Conservation (phyloP, 2,888 invertebrate genomes). For the Apoda limacodes region DNA sequence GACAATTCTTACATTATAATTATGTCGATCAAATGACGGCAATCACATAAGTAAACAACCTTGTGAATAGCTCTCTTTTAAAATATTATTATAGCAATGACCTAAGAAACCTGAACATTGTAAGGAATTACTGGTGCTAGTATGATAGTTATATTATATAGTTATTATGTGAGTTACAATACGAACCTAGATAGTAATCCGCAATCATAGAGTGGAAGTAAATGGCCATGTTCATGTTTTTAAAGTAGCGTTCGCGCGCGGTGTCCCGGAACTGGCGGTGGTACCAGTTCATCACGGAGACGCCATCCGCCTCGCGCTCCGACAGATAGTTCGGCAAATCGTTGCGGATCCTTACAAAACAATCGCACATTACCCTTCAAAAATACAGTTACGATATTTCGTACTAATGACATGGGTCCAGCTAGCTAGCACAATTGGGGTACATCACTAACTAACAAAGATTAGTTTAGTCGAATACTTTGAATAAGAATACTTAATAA, state of each 20-base stretch:
- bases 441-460: no score
- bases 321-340: conserved; percentile 97
- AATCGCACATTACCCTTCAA: no score
- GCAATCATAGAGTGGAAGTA: conserved; percentile 98
- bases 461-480: no score
- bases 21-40: no score
- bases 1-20: no score
- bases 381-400: neutral
- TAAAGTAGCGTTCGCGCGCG: conserved; percentile 95
- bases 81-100: neutral
- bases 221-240: conserved; percentile 96
- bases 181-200: conserved; percentile 97
- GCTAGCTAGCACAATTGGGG: no score
- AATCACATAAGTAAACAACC: no score
- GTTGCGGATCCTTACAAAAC: conserved; percentile 94
- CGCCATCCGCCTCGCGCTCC: conserved; percentile 97
- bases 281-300: conserved; percentile 98
- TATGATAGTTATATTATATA: no score
- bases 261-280: conserved; percentile 96
- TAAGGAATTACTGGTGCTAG: neutral
- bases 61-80: neutral
- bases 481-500: no score
- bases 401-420: no score
- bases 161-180: no score
- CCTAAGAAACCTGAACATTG: neutral